Percentiles rank a stretch among this genome's conserved stretches.
These are phyloP conservation scores for Lamproptera curius DNA, from an alignment of 2,888 invertebrate genomes.

Conservation along the genomic window DNA sequence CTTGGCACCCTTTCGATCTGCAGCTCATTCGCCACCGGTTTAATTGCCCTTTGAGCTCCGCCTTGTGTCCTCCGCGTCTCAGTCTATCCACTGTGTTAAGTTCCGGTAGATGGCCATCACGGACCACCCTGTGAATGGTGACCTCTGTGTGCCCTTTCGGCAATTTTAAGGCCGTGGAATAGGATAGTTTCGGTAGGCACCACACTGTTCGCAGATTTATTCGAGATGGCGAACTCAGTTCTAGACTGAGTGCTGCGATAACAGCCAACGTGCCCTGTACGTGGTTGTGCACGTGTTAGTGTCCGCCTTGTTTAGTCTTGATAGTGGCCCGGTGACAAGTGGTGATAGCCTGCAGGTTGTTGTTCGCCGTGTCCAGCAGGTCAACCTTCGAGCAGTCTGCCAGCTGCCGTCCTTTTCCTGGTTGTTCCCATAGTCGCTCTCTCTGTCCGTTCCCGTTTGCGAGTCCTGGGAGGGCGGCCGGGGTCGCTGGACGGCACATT, in stretches of 20 bases:
- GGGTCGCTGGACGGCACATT: not conserved
- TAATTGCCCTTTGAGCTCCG: too few relatives aligned
- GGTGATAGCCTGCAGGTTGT: not conserved
- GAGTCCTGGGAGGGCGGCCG: not conserved
- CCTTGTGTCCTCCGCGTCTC: too few relatives aligned
- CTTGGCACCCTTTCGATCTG: too few relatives aligned
- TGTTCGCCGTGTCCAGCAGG: not conserved
- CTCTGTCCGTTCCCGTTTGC: not conserved
- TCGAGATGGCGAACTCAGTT: not conserved
- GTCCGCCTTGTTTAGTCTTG: not conserved
- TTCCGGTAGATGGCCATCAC: too few relatives aligned
- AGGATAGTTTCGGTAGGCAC: too few relatives aligned
- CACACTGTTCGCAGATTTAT: not conserved
- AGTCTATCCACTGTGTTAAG: too few relatives aligned
- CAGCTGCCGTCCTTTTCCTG: not conserved
- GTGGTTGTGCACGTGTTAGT: not conserved
- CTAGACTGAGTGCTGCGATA: not conserved
- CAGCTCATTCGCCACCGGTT: too few relatives aligned
- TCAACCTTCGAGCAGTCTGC: not conserved
- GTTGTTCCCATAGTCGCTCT: not conserved
- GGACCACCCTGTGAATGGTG: too few relatives aligned
- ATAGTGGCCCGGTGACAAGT: too few relatives aligned
- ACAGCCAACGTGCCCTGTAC: not conserved
- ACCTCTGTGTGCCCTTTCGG: too few relatives aligned
- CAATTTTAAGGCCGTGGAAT: too few relatives aligned